phyloP scores from a whole-genome alignment of 2,888 invertebrate genomes.

The Criorhina ranunculi region DNA sequence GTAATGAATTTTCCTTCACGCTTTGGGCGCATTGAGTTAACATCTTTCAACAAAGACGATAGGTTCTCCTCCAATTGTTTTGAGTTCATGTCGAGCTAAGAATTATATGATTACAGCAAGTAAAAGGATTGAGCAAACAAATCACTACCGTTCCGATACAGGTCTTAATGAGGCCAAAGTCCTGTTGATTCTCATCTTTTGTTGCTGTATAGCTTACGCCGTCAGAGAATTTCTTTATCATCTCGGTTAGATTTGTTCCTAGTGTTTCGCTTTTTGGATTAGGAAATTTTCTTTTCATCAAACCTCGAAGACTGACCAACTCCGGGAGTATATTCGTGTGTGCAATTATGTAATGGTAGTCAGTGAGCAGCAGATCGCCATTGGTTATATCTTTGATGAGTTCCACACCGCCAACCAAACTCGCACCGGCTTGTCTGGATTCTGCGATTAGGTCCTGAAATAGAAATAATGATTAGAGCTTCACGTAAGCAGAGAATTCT shows the following conservation, averaged over 20 bases:
- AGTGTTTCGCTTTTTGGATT: slow-evolving; percentile 88
- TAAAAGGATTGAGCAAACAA: neutral
- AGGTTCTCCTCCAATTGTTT: slow-evolving; percentile 91
- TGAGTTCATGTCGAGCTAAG: slow-evolving; percentile 90
- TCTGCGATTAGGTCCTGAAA: slow-evolving; percentile 83
- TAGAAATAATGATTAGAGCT: neutral
- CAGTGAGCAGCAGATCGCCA: slow-evolving; percentile 88
- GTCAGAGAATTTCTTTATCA: slow-evolving; percentile 88
- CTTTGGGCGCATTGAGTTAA: slow-evolving; percentile 88
- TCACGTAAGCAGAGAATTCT: neutral
- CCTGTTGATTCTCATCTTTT: slow-evolving; percentile 89
- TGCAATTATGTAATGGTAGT: slow-evolving; percentile 91
- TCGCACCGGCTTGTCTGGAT: slow-evolving; percentile 90
- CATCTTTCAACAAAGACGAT: slow-evolving; percentile 87
- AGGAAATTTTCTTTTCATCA: slow-evolving; percentile 92
- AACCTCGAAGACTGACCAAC: slow-evolving; percentile 89
- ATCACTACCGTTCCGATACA: slow-evolving; percentile 88
- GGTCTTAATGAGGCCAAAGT: slow-evolving; percentile 89
- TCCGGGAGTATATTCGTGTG: slow-evolving; percentile 93
- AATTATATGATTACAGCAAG: slow-evolving; percentile 65
- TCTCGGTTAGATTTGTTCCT: slow-evolving; percentile 86
- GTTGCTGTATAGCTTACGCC: slow-evolving; percentile 89
- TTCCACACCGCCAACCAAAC: slow-evolving; percentile 89
- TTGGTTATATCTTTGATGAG: slow-evolving; percentile 91
- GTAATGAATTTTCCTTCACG: slow-evolving; percentile 89